Base-by-base conservation (phyloP, 2,113 vertebrate species). In the Chelonoidis abingdonii region DNA sequence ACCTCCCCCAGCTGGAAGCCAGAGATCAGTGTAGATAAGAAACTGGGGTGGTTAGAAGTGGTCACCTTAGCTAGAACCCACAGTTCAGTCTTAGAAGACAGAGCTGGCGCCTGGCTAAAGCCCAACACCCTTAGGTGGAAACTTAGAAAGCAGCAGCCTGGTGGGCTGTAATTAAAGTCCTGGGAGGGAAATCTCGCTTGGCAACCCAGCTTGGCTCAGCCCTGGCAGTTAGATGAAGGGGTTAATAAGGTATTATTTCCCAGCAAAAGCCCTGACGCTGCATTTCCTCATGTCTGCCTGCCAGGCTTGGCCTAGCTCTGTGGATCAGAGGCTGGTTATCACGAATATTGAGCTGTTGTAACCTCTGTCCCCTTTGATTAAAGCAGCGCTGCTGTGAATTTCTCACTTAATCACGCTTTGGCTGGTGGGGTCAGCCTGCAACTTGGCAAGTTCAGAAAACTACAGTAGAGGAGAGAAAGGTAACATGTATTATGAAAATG, bases 311-410 rank as follows among this genome's bases (percentile, higher is more conserved):
- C 96, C 97, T 98, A 98, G 98, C 98, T 98, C 98, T 98, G 98
- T 98, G 99, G 98, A 99, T 99, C 98, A 99, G 99, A 99, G 98
- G 98, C 98, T 98, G 98, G 98, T 99, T 99, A 99, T 99, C 98
- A 94, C 98, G 98, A 97, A 98, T 99, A 99, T 99, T 99, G 99
- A 99, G 99, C 99, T 99, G 98, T 99, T 99, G 98, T 99, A 99
- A 99, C 99, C 99, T 99, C 99, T 99, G 99, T 99, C 99, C 98
- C 94, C 97, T 99, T 98, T 99, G 98, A 99, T 99, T 99, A 99
- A 98, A 97, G 97, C 91, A 95, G 96, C 35, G 96, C 98, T 97
- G 98, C 97, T 93, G 96, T 98, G 98, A 98, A 98, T 98, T 98
- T 99, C 98, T 98, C 97, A 98, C 98, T 98, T 99, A 99, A 99